phyloP scores from a whole-genome alignment of 2,113 vertebrate genomes.

The Vidua macroura region DNA sequence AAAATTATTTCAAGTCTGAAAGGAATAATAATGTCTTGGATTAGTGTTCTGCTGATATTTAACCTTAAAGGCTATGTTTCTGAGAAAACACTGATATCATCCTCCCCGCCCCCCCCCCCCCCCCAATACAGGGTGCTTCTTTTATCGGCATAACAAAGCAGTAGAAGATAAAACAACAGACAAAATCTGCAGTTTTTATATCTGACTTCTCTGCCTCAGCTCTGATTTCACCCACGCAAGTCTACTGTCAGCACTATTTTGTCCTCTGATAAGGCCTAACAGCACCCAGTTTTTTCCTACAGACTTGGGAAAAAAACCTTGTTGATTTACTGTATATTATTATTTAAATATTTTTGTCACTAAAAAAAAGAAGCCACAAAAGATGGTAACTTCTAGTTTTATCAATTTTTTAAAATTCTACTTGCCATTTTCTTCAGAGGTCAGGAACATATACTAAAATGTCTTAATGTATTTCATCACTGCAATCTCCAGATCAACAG shows the following conservation, averaged over 20 bases:
- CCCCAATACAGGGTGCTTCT: background rate
- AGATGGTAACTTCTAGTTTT: background rate
- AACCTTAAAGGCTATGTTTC: background rate
- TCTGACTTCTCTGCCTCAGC: background rate
- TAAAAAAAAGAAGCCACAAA: background rate
- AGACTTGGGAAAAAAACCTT: background rate
- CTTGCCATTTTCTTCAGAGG: background rate
- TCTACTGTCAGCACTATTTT: background rate
- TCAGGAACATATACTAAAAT: background rate
- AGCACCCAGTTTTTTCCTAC: background rate
- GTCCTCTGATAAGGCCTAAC: background rate
- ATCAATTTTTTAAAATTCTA: background rate
- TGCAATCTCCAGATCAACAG: background rate
- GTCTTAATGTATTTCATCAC: background rate
- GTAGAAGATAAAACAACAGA: constrained; percentile 13
- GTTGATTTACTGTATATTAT: background rate
- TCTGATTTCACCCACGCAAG: background rate
- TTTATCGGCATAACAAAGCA: background rate
- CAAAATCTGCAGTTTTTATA: background rate
- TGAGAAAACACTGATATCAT: background rate
- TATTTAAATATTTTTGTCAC: background rate
- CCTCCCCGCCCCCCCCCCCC: background rate
- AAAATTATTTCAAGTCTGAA: background rate
- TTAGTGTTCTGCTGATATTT: constrained; percentile 11
- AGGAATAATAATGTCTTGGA: background rate